Percentiles rank a stretch among this genome's conserved stretches.
phyloP scores from a whole-genome alignment of 2,113 vertebrate genomes.

The Glaucidium brasilianum region DNA sequence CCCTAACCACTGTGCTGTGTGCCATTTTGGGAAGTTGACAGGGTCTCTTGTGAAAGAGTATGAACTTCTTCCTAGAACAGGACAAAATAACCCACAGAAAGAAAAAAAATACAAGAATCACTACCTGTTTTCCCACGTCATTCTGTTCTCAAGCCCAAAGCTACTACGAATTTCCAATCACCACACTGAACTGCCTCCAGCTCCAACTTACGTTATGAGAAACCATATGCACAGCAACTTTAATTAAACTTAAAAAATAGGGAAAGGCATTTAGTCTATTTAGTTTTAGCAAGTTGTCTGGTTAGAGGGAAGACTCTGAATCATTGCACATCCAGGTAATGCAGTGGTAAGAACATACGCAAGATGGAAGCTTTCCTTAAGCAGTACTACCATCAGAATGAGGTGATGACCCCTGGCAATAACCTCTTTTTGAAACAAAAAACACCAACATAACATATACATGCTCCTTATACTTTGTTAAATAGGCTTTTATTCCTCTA shows the following conservation, averaged over 20 bases:
- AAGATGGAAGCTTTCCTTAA: neutral
- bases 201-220: neutral
- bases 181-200: neutral
- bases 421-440: neutral
- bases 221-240: no score
- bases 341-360: neutral
- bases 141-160: neutral
- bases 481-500: neutral
- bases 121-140: neutral
- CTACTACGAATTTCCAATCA: neutral
- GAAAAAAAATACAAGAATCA: neutral
- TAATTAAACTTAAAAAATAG: neutral
- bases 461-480: neutral
- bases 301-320: neutral
- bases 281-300: neutral
- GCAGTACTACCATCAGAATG: neutral
- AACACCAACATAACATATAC: neutral
- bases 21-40: neutral
- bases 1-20: neutral
- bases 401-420: neutral
- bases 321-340: neutral
- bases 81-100: neutral
- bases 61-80: neutral
- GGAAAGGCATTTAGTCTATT: neutral
- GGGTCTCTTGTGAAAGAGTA: neutral